Evolutionary conservation across 2,888 invertebrate species (phyloP).

Genomic region (Tipula vernalis): DNA sequence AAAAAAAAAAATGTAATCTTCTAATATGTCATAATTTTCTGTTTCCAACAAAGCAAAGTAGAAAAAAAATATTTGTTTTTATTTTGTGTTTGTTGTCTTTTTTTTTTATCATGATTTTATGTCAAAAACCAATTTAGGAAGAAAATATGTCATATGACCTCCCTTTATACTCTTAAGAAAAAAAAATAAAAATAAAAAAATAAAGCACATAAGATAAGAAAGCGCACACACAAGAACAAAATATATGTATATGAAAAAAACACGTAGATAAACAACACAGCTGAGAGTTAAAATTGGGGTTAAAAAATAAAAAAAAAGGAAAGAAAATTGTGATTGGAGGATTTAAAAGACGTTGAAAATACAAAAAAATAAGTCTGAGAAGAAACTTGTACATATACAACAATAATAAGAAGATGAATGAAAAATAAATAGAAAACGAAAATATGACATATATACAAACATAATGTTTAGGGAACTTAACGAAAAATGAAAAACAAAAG

Average conservation of each 20-base stretch:
- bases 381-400: not conserved
- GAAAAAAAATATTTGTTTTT: not conserved
- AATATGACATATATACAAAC: not conserved
- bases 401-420: not conserved
- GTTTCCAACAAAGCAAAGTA: not conserved
- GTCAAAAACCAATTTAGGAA: not conserved
- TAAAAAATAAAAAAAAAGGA: not conserved
- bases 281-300: not conserved
- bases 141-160: not conserved
- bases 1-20: not conserved
- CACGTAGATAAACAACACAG: not conserved
- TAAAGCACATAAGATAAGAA: not conserved
- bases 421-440: not conserved
- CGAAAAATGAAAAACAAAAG: too few species aligned
- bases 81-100: not conserved
- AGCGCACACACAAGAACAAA: not conserved
- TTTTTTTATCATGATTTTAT: conserved; percentile 4
- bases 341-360: not conserved
- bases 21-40: not conserved
- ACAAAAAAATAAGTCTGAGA: not conserved
- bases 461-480: not conserved
- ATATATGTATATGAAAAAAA: not conserved
- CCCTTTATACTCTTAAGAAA: not conserved
- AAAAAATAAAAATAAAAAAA: not conserved
- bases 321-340: conserved; percentile 4